phyloP scores from a whole-genome alignment of 2,797 vertebrate genomes.

The Onychomys torridus region DNA sequence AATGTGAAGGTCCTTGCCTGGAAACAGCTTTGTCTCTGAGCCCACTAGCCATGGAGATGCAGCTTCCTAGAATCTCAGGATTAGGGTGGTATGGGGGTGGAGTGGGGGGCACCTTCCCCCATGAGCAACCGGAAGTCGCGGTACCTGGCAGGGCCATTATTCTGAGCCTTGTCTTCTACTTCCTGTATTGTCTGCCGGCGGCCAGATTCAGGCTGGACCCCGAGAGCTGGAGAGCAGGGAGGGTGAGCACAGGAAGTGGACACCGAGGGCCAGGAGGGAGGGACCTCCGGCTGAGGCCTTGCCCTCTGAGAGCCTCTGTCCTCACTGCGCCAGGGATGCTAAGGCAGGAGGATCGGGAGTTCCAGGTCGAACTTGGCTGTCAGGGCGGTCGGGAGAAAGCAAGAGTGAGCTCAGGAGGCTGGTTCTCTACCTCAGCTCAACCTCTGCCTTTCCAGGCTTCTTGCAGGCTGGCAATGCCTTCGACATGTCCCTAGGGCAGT shows the following conservation, averaged over 20 bases:
- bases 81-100: accelerated
- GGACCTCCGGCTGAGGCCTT: background rate
- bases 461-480: background rate
- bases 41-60: constrained; percentile 38
- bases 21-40: background rate
- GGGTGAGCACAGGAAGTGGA: background rate
- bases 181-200: background rate
- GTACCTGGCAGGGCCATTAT: background rate
- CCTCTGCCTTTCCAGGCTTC: background rate
- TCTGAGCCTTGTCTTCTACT: accelerated
- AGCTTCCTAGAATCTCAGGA: constrained; percentile 33
- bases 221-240: constrained; percentile 59
- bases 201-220: background rate
- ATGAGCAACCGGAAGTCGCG: constrained; percentile 46
- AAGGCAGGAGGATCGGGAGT: background rate
- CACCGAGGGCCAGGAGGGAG: background rate
- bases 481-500: background rate
- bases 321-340: background rate
- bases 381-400: background rate
- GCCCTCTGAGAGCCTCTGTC: background rate
- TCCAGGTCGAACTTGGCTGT: background rate
- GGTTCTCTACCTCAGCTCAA: background rate
- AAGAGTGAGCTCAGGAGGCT: background rate
- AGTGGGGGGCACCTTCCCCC: too few relatives aligned
- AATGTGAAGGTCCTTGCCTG: background rate